A percentile compares a stretch with the other conserved stretches of the same genome.
These are phyloP conservation scores for Brachyalestes nurse DNA, from an alignment of 2,797 vertebrate species.

Conservation along the genomic window DNA sequence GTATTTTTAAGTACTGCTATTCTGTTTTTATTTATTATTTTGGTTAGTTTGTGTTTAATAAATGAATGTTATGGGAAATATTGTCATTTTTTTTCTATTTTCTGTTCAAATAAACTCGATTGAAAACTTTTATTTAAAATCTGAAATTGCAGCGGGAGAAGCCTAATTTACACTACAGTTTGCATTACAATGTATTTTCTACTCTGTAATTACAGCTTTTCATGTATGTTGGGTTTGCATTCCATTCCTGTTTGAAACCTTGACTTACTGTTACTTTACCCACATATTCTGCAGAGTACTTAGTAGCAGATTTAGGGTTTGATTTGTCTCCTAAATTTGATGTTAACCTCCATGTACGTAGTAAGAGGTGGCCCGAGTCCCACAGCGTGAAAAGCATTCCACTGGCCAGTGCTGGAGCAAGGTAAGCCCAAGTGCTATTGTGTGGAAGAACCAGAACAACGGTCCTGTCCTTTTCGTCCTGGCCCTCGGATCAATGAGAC, in stretches of 20 bases:
- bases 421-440: constrained; percentile 73
- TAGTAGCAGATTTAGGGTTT: no score
- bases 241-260: no score
- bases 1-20: constrained; percentile 65
- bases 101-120: neutral
- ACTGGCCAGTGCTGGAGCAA: constrained; percentile 63
- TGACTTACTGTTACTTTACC: no score
- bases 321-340: neutral
- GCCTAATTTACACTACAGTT: neutral
- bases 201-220: neutral
- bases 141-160: neutral
- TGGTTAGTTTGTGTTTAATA: constrained; percentile 79
- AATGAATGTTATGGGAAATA: constrained; percentile 77
- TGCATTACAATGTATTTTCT: neutral
- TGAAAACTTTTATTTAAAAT: neutral
- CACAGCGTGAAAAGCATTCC: constrained; percentile 60
- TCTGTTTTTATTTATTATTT: constrained; percentile 78
- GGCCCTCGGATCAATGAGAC: constrained; percentile 80
- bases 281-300: no score
- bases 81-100: constrained; percentile 28
- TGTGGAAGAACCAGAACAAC: constrained; percentile 67
- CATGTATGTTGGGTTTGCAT: constrained; percentile 38
- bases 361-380: constrained; percentile 50
- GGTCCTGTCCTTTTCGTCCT: constrained; percentile 70
- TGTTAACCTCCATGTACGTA: neutral